A percentile compares a stretch with the other conserved stretches of the same genome.
These are phyloP conservation scores for Carassius gibelio DNA, from an alignment of 2,113 vertebrate species.

Conservation along the genomic window DNA sequence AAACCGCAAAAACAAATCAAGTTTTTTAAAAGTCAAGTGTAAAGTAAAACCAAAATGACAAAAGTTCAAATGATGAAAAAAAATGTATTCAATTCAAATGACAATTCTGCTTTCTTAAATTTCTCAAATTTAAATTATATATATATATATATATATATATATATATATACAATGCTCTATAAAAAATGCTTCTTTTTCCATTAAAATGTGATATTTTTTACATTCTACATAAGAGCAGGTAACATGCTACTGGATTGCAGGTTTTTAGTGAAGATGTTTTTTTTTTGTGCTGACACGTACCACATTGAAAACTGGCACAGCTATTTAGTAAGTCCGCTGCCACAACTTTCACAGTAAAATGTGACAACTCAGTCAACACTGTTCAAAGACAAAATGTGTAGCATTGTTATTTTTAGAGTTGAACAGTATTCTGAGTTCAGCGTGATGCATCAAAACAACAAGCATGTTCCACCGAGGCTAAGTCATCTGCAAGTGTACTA, in stretches of 20 bases:
- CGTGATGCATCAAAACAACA: slow-evolving; percentile 1
- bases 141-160: too few species aligned
- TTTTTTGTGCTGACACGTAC: neutral
- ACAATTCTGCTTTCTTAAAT: too few species aligned
- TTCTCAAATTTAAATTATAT: too few species aligned
- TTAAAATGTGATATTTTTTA: neutral
- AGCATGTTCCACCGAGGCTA: slow-evolving; percentile 37
- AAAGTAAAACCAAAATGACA: too few species aligned
- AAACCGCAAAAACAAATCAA: too few species aligned
- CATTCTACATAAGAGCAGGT: too few species aligned
- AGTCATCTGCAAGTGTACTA: slow-evolving; percentile 20
- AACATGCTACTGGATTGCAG: neutral
- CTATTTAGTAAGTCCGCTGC: neutral
- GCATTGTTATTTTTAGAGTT: neutral
- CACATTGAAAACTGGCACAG: neutral
- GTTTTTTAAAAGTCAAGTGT: too few species aligned
- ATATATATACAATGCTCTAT: too few species aligned
- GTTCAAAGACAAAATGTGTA: neutral
- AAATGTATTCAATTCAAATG: too few species aligned
- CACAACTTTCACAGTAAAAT: neutral
- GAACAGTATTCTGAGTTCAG: neutral
- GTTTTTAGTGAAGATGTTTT: neutral
- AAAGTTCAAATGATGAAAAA: too few species aligned
- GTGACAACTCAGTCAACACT: neutral
- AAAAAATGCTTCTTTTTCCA: neutral